Conservation (phyloP, 2,888 invertebrate genomes). For the Caenorhabditis imperialis region DNA sequence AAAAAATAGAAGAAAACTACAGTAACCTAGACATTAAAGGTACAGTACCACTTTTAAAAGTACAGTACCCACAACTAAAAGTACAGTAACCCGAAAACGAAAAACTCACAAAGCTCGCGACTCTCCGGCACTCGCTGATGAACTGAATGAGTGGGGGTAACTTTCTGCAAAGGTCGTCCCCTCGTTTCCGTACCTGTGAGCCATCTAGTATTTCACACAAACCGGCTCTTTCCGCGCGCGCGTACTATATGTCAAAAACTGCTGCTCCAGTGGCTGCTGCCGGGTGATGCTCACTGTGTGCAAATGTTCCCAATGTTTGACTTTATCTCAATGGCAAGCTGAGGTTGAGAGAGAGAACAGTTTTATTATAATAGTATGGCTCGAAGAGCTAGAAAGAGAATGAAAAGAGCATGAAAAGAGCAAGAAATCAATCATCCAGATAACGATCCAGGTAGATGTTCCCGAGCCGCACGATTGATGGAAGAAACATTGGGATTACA, state of each 20-base stretch:
- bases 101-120: too few species aligned
- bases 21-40: too few species aligned
- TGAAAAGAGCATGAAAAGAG: not conserved
- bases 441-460: conserved; percentile 64
- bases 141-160: too few species aligned
- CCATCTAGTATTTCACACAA: conserved; percentile 43
- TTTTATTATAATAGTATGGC: too few species aligned
- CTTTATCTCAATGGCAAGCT: conserved; percentile 13
- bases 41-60: too few species aligned
- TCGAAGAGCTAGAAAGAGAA: too few species aligned
- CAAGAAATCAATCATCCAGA: conserved; percentile 33
- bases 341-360: conserved; percentile 1
- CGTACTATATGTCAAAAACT: conserved; percentile 29
- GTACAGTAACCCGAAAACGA: too few species aligned
- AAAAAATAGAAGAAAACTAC: too few species aligned
- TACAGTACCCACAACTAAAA: too few species aligned
- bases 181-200: conserved; percentile 1
- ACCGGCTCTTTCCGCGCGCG: conserved; percentile 3
- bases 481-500: conserved; percentile 61
- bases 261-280: not conserved
- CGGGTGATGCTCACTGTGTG: too few species aligned
- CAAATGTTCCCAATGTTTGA: conserved; percentile 26
- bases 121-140: too few species aligned
- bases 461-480: conserved; percentile 57
- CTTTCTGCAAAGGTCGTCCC: not conserved